Base-by-base conservation (phyloP, 2,888 invertebrate species). In the Cerastoderma edule region DNA sequence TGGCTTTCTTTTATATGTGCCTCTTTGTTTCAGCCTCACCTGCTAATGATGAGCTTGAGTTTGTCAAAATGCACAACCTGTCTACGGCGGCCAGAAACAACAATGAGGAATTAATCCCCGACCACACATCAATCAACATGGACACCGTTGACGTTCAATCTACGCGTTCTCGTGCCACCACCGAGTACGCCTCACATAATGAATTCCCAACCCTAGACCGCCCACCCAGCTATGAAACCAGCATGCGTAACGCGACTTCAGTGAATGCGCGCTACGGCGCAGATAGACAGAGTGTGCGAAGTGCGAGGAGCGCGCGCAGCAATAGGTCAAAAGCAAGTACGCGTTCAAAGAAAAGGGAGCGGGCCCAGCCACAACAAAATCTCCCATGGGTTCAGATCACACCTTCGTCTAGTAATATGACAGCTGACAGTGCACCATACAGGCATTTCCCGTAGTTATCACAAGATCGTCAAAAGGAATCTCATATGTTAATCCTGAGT, bases 41-140 rank as follows among this genome's bases (percentile, higher is more conserved):
- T 57, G 91, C 91, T 35, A 91, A 91, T 84, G 91, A 92, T 84
- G 91, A 91, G 74, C 81, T 92, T 35, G 92, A 92, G 79, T 92
- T 91, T 88, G 90, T 92, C 28, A 91, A 92, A 83, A 92, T 92
- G 89, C 87, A 91, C 53, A 88, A 83, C 33, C 72, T 77, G 53
- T 83, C 72, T 8, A 39, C 68, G 64, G 71, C 70, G 30, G 63
- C 56, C 22, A 27, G 44, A 16, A 66, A 78, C 19, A 76, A 72
- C 46, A 60, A 54, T 24, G 80, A 83, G 57, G 81, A 84, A 68
- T n/a, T n/a, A n/a, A 77, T 69, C 32, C 77, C 75, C 19, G 75
- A 78, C 39, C 74, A 66, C 10, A 50, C 72, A 56, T 69, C 67
- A 30, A 71, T 60, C 46, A 69, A 67, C 5, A 68, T 67, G 39